These are phyloP conservation scores for Maniola jurtina DNA, from an alignment of 1,140 invertebrate genomes.

Conservation along the genomic window DNA sequence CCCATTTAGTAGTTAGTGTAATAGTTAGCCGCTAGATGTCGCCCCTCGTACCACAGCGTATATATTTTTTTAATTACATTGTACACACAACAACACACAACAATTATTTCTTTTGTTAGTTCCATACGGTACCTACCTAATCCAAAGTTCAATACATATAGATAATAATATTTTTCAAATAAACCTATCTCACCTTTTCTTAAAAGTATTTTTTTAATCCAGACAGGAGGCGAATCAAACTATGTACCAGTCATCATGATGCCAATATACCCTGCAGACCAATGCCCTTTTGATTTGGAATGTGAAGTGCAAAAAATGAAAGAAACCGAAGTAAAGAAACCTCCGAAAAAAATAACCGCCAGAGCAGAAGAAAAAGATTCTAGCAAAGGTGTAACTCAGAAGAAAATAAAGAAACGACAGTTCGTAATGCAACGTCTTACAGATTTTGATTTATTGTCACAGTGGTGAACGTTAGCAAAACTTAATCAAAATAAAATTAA, in stretches of 20 bases:
- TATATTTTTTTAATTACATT: too few relatives aligned
- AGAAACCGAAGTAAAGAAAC: constrained; percentile 46
- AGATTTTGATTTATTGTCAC: constrained; percentile 65
- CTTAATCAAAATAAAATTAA: too few relatives aligned
- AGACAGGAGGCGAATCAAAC: constrained; percentile 43
- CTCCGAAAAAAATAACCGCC: constrained; percentile 36
- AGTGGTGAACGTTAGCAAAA: constrained; percentile 43
- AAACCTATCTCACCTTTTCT: neutral
- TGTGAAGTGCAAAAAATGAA: constrained; percentile 56
- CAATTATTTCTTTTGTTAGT: too few relatives aligned
- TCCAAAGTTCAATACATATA: too few relatives aligned
- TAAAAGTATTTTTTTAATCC: constrained; percentile 5
- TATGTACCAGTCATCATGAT: constrained; percentile 71
- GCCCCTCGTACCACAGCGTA: too few relatives aligned
- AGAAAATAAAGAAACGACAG: constrained; percentile 55
- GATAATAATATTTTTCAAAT: neutral
- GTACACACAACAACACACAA: too few relatives aligned
- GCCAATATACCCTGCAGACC: constrained; percentile 57
- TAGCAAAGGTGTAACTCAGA: constrained; percentile 51
- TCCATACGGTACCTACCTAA: too few relatives aligned
- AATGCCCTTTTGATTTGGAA: constrained; percentile 63
- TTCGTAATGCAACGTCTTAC: constrained; percentile 61
- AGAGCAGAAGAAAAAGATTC: constrained; percentile 31
- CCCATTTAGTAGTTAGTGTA: too few relatives aligned
- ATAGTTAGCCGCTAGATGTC: too few relatives aligned